Conservation (phyloP, 2,888 invertebrate species). For the Drosophila percnosoma region DNA sequence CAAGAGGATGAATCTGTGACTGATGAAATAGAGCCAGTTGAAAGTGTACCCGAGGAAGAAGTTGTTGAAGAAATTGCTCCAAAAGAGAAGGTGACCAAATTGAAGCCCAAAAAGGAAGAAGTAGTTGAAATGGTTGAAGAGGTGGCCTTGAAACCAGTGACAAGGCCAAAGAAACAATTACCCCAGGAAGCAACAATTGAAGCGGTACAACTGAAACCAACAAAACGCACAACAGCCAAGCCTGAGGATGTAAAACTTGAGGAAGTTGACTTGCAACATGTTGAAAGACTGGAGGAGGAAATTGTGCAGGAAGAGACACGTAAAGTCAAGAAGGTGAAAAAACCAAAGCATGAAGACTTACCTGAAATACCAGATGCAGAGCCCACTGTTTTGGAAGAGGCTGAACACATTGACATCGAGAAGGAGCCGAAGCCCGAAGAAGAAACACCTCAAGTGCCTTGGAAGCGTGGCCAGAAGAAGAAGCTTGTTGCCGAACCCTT, state of each 20-base stretch:
- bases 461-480: conserved; percentile 84
- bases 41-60: conserved; percentile 41
- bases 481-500: conserved; percentile 82
- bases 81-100: conserved; percentile 63
- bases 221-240: conserved; percentile 68
- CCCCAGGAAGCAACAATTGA: conserved; percentile 84
- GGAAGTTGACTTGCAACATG: conserved; percentile 78
- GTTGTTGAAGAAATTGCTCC: conserved; percentile 38
- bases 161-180: conserved; percentile 76
- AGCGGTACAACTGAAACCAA: conserved; percentile 86
- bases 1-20: conserved; percentile 49
- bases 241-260: conserved; percentile 78
- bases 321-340: conserved; percentile 77
- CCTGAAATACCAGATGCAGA: conserved; percentile 82
- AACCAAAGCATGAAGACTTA: conserved; percentile 79
- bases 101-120: conserved; percentile 79
- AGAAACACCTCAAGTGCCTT: conserved; percentile 80
- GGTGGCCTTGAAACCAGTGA: conserved; percentile 72
- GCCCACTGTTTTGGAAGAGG: conserved; percentile 79
- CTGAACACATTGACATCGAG: conserved; percentile 80
- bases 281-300: conserved; percentile 80
- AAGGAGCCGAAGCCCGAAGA: conserved; percentile 77
- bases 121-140: conserved; percentile 83
- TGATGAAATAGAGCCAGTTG: conserved; percentile 25
- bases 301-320: conserved; percentile 76